These are phyloP conservation scores for Atta colombica DNA, from an alignment of 1,140 invertebrate species.

Conservation along the genomic window DNA sequence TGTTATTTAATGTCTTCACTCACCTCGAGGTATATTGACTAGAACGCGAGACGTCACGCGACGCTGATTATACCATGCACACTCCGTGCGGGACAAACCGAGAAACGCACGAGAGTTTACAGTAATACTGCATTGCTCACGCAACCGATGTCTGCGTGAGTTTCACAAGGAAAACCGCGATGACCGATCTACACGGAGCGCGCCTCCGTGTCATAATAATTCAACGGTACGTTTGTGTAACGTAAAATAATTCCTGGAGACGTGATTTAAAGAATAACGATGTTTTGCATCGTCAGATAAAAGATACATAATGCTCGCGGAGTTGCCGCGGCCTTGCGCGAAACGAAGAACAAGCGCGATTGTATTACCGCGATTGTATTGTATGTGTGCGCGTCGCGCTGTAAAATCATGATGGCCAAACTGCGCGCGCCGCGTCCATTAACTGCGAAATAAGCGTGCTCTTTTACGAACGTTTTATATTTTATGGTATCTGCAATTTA, in stretches of 20 bases:
- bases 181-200: slow-evolving; percentile 47
- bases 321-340: background rate
- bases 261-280: slow-evolving; percentile 50
- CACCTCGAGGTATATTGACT: slow-evolving; percentile 37
- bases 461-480: slow-evolving; percentile 24
- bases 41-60: slow-evolving; percentile 61
- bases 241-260: slow-evolving; percentile 50
- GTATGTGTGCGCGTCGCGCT: background rate
- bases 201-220: slow-evolving; percentile 12
- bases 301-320: slow-evolving; percentile 8
- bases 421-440: slow-evolving; percentile 11
- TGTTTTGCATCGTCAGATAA: slow-evolving; percentile 36
- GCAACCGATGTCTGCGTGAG: slow-evolving; percentile 53
- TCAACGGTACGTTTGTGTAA: slow-evolving; percentile 44
- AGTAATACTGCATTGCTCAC: slow-evolving; percentile 55
- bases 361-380: background rate
- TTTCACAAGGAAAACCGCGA: slow-evolving; percentile 61
- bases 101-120: slow-evolving; percentile 51
- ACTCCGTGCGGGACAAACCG: slow-evolving; percentile 40
- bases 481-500: slow-evolving; percentile 35
- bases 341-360: slow-evolving; percentile 5
- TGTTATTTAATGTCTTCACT: slow-evolving; percentile 67
- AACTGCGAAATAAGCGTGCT: slow-evolving; percentile 15
- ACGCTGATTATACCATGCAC: slow-evolving; percentile 45
- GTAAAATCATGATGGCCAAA: slow-evolving; percentile 37